Evolutionary conservation across 1,140 invertebrate genomes (phyloP).

Genomic region (Hylyphantes graminicola): DNA sequence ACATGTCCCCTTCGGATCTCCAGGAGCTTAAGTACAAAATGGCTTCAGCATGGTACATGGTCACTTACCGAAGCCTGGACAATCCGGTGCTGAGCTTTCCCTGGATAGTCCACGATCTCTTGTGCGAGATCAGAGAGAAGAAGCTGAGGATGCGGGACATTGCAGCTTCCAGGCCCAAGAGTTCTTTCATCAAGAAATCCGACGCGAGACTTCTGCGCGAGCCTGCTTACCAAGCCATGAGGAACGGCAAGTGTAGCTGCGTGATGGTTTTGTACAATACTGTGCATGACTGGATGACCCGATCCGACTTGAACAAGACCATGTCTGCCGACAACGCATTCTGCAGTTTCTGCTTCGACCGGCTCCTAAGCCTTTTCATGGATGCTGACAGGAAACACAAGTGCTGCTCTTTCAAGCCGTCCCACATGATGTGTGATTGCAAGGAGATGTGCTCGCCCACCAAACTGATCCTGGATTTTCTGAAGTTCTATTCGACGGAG

Average conservation of each 20-base stretch:
- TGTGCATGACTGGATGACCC: slow-evolving; percentile 19
- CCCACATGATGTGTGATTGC: slow-evolving; percentile 2
- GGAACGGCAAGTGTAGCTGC: slow-evolving; percentile 8
- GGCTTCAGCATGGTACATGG: slow-evolving; percentile 57
- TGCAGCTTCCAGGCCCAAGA: background rate
- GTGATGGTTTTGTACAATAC: background rate
- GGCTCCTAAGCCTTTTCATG: slow-evolving; percentile 13
- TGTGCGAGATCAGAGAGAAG: slow-evolving; percentile 31
- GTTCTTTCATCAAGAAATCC: slow-evolving; percentile 39
- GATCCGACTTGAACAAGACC: slow-evolving; percentile 12
- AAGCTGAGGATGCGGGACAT: background rate
- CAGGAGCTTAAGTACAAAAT: slow-evolving; percentile 26
- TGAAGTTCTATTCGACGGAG: slow-evolving; percentile 43
- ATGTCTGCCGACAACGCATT: slow-evolving; percentile 14
- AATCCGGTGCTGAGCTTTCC: slow-evolving; percentile 46
- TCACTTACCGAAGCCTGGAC: slow-evolving; percentile 34
- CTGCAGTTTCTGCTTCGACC: slow-evolving; percentile 5
- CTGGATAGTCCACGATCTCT: slow-evolving; percentile 42
- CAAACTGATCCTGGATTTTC: slow-evolving; percentile 33
- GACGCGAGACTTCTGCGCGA: background rate
- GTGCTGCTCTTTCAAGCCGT: background rate
- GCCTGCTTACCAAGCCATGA: too few species aligned
- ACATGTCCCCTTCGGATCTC: background rate
- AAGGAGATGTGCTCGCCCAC: slow-evolving; percentile 14
- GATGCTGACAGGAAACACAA: background rate